phyloP scores from a whole-genome alignment of 1,140 invertebrate genomes.

The Musca vetustissima region DNA sequence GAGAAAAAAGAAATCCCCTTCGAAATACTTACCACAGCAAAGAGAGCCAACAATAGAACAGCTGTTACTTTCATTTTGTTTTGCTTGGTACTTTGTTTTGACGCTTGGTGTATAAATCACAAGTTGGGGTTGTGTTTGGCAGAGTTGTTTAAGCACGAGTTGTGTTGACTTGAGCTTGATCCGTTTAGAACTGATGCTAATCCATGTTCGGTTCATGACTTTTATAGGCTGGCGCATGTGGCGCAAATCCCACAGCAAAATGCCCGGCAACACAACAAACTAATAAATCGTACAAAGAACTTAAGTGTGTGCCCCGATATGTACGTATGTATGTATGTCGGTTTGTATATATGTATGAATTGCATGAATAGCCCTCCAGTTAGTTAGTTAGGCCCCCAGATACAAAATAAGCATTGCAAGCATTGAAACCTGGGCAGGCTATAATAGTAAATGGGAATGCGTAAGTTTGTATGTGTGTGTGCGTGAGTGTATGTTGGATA shows the following conservation, averaged over 20 bases:
- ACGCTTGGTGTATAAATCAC: constrained; percentile 13
- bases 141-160: background rate
- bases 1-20: background rate
- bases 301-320: too few species aligned
- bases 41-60: constrained; percentile 44
- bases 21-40: constrained; percentile 34
- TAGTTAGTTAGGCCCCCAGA: too few species aligned
- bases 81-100: background rate
- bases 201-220: background rate
- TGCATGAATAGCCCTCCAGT: background rate
- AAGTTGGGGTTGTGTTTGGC: background rate
- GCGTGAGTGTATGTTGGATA: too few species aligned
- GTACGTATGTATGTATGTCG: too few species aligned
- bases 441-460: too few species aligned
- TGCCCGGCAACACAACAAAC: too few species aligned
- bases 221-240: constrained; percentile 2
- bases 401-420: too few species aligned
- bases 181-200: constrained; percentile 12
- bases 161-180: constrained; percentile 10
- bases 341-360: background rate
- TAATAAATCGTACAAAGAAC: too few species aligned
- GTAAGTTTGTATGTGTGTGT: too few species aligned
- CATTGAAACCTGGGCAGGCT: too few species aligned
- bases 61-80: constrained; percentile 25
- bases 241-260: too few species aligned